phyloP scores from a whole-genome alignment of 2,797 vertebrate species.

The Sebastes flavidus region DNA sequence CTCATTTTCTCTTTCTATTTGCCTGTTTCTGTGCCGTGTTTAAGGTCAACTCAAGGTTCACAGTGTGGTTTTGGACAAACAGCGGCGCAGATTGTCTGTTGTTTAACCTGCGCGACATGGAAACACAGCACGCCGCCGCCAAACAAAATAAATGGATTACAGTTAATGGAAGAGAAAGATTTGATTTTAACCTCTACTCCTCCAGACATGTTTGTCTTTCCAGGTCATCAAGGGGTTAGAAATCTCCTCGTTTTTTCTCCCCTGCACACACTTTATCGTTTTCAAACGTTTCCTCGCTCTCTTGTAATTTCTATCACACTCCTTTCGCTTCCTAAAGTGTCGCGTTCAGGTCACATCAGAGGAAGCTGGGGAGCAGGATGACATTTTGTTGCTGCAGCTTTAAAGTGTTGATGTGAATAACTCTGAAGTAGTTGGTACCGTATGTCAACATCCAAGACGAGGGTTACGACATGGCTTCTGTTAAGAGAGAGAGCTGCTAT shows the following conservation, averaged over 20 bases:
- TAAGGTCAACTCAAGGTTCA: constrained; percentile 33
- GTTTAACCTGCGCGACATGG: constrained; percentile 41
- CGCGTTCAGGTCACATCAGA: neutral
- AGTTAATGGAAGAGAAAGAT: constrained; percentile 1
- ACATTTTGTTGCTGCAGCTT: constrained; percentile 1
- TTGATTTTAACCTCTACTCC: neutral
- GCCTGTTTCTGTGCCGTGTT: neutral
- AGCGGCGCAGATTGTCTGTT: neutral
- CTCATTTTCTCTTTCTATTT: constrained; percentile 29
- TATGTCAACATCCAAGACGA: neutral
- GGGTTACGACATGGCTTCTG: neutral
- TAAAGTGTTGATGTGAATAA: constrained; percentile 24
- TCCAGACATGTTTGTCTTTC: constrained; percentile 2
- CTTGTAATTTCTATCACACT: neutral
- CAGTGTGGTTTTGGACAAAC: constrained; percentile 18
- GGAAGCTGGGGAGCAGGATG: neutral
- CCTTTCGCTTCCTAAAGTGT: neutral
- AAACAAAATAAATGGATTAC: constrained; percentile 33
- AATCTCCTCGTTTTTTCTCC: neutral
- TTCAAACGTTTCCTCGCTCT: neutral
- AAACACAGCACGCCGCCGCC: constrained; percentile 25
- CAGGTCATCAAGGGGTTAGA: neutral
- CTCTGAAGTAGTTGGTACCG: neutral
- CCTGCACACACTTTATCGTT: neutral
- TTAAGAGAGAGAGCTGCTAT: neutral